Conservation (phyloP, 1,140 invertebrate species). For the Gryon sp. region DNA sequence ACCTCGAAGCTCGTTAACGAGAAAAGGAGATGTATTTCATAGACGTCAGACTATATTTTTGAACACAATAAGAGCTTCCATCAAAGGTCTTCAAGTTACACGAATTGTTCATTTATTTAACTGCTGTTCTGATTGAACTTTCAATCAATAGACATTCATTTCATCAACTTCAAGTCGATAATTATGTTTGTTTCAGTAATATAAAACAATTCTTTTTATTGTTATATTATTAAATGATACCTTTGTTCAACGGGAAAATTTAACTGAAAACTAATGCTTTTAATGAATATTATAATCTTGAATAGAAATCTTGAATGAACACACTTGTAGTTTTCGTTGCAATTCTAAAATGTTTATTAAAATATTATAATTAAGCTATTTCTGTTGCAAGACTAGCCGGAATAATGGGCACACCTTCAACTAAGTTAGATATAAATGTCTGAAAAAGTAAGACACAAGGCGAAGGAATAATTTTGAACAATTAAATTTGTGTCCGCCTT, state of each 20-base stretch:
- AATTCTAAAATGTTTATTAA: too few species aligned
- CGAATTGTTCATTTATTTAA: slow-evolving; percentile 1
- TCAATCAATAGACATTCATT: too few species aligned
- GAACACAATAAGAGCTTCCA: not conserved
- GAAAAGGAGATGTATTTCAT: slow-evolving; percentile 43
- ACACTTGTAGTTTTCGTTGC: too few species aligned
- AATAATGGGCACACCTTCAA: slow-evolving; percentile 21
- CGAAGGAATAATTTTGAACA: slow-evolving; percentile 54
- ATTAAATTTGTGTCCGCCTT: slow-evolving; percentile 59
- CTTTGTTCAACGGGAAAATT: too few species aligned
- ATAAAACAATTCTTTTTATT: too few species aligned
- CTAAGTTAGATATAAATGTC: slow-evolving; percentile 36
- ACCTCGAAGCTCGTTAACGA: slow-evolving; percentile 39
- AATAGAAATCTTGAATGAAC: too few species aligned
- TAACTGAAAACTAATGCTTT: too few species aligned
- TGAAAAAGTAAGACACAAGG: slow-evolving; percentile 51
- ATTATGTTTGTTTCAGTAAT: too few species aligned
- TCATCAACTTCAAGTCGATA: too few species aligned
- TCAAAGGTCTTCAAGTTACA: not conserved
- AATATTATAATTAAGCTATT: slow-evolving; percentile 29
- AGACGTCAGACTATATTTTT: slow-evolving; percentile 21
- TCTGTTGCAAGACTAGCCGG: not conserved
- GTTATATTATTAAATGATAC: too few species aligned
- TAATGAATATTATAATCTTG: too few species aligned
- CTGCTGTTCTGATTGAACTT: too few species aligned